phyloP scores from a whole-genome alignment of 2,113 vertebrate genomes.

The Nycticorax nycticorax region DNA sequence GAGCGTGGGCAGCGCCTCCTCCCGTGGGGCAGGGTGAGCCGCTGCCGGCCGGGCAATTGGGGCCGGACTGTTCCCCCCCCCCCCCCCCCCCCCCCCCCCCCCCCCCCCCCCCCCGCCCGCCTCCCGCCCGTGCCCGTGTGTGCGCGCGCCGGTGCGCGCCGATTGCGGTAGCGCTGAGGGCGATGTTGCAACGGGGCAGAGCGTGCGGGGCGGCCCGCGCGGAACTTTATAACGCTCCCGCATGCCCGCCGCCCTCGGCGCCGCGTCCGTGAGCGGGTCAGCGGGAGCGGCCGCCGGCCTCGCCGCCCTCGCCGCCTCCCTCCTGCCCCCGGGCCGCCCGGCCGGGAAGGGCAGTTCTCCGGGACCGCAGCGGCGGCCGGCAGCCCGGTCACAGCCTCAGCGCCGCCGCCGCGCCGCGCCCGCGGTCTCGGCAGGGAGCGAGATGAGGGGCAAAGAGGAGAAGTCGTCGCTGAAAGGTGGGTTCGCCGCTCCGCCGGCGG shows the following conservation, averaged over 20 bases:
- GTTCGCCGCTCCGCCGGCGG: neutral
- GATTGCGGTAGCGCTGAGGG: slow-evolving; percentile 66
- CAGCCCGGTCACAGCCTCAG: neutral
- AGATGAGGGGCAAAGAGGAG: slow-evolving; percentile 75
- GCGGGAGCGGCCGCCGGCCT: neutral
- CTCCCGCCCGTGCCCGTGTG: neutral
- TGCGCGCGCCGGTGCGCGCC: neutral
- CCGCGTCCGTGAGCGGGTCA: slow-evolving; percentile 54
- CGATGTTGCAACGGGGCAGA: slow-evolving; percentile 71
- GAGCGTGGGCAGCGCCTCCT: neutral
- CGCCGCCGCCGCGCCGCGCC: neutral
- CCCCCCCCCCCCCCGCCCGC: too few relatives aligned
- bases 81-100: too few relatives aligned
- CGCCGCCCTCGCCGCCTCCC: slow-evolving; percentile 25
- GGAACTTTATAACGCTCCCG: slow-evolving; percentile 75
- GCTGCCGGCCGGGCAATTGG: neutral
- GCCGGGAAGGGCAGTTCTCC: slow-evolving; percentile 3
- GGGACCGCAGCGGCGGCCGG: neutral
- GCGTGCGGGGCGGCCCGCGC: slow-evolving; percentile 56
- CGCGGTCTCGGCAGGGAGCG: neutral
- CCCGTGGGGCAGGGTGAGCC: neutral
- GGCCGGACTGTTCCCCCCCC: neutral
- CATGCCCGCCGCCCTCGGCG: slow-evolving; percentile 70
- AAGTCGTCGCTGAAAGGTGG: slow-evolving; percentile 79
- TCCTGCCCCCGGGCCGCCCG: slow-evolving; percentile 3